phyloP scores from a whole-genome alignment of 2,888 invertebrate species.

The Troides aeacus region DNA sequence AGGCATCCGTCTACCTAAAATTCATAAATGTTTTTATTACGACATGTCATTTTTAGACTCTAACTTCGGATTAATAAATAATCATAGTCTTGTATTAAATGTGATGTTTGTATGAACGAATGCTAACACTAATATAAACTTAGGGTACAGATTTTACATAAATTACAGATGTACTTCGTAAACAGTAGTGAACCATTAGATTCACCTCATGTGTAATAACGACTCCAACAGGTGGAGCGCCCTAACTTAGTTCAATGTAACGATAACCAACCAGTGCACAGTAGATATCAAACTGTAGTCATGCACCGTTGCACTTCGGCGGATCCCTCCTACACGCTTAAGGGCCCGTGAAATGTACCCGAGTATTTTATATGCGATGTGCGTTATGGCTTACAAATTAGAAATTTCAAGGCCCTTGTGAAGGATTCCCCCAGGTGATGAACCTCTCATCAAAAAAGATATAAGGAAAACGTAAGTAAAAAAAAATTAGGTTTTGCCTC shows the following conservation, averaged over 20 bases:
- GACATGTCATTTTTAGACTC: neutral
- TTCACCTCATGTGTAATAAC: slow-evolving; percentile 8
- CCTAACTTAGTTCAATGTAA: slow-evolving; percentile 51
- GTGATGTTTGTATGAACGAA: neutral
- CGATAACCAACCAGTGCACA: slow-evolving; percentile 51
- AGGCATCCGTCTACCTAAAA: neutral
- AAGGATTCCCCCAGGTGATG: neutral
- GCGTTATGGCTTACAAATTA: slow-evolving; percentile 16
- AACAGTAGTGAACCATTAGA: neutral
- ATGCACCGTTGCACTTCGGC: slow-evolving; percentile 58
- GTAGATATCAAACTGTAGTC: slow-evolving; percentile 67
- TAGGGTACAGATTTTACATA: neutral
- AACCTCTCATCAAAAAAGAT: no score
- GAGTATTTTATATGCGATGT: slow-evolving; percentile 29
- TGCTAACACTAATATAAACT: neutral
- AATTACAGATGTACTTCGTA: neutral
- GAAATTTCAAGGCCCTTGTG: neutral
- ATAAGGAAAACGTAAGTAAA: no score
- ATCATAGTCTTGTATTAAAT: neutral
- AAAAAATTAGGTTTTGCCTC: no score
- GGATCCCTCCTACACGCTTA: slow-evolving; percentile 58
- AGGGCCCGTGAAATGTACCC: slow-evolving; percentile 68
- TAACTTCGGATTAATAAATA: neutral
- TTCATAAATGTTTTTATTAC: neutral
- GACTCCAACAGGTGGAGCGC: slow-evolving; percentile 47